Evolutionary conservation across 1,140 invertebrate genomes (phyloP).

Genomic region (Nilaparvata lugens): DNA sequence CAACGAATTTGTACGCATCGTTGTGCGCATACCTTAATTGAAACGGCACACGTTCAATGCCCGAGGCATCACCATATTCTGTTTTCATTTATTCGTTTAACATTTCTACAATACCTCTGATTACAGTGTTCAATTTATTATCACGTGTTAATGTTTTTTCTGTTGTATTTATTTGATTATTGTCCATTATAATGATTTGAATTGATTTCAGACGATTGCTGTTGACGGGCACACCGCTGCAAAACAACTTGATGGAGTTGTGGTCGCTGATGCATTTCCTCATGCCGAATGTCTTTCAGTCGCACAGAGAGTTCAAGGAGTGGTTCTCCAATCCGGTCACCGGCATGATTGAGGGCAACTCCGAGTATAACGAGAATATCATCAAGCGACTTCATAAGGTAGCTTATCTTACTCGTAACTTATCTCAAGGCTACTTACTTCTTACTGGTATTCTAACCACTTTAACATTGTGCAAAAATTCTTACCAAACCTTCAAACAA

Average conservation of each 20-base stretch:
- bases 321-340: conserved; percentile 99
- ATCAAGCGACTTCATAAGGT: conserved; percentile 95
- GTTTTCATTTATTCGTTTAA: too few species aligned
- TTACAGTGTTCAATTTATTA: background rate
- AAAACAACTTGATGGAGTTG: conserved; percentile 98
- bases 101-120: too few species aligned
- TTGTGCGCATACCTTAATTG: too few species aligned
- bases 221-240: conserved; percentile 95
- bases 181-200: too few species aligned
- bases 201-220: conserved; percentile 64
- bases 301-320: conserved; percentile 93
- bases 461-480: too few species aligned
- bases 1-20: too few species aligned
- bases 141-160: background rate
- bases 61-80: too few species aligned
- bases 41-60: too few species aligned
- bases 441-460: too few species aligned
- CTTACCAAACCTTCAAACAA: too few species aligned
- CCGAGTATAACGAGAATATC: conserved; percentile 87
- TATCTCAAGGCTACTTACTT: too few species aligned
- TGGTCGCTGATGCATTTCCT: conserved; percentile 99
- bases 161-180: too few species aligned
- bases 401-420: background rate
- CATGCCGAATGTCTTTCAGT: conserved; percentile 99
- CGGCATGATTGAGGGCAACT: conserved; percentile 95